Evolutionary conservation across 2,113 vertebrate species (phyloP), one percentile per base, ranked within the genome.

Genomic region (Grus americana): DNA sequence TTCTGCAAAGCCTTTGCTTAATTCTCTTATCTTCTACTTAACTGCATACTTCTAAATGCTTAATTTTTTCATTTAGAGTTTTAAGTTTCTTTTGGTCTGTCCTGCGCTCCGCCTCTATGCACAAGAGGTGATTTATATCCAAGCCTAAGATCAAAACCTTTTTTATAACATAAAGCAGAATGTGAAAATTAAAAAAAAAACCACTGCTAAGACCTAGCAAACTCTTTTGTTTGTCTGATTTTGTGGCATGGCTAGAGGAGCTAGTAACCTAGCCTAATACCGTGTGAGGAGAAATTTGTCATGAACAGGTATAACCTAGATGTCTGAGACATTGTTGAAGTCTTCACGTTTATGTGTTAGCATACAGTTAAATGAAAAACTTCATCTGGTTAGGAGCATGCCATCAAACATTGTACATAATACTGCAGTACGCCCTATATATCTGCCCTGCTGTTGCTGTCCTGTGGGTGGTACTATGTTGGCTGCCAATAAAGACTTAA

Each of bases 331-430:
- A 2, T 0, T 7, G 22, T 2, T 3, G 2, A 63, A 38, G 72
- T 49, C 30, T 26, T 46, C 32, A 15, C 1, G 3, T 49, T 30
- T 18, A 5, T 38, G 20, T 38, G 59, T 47, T 50, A 49, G 2
- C 20, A 7, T 7, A 5, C 22, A 88, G 4, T 13, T 3, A 5
- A 17, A 30, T 8, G 46, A 20, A 73, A 26, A 4, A 1, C 63
- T 49, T 8, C 5, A 6, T 32, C 5, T 12, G 10, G 30, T 27
- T 20, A 36, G n/a, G 40, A 66, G 14, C 13, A 0, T 12, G 57
- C 61, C 27, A 13, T 46, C 21, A 6, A 5, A 36, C 14, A n/a
- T 44, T 3, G 0, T 19, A 4, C 4, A 2, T 0, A 4, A 11
- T 3, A 1, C 26, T 36, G 87, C 44, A 9, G 61, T 29, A 36